Base-by-base conservation (phyloP, 2,888 invertebrate species). In the Melangyna quadrimaculata region DNA sequence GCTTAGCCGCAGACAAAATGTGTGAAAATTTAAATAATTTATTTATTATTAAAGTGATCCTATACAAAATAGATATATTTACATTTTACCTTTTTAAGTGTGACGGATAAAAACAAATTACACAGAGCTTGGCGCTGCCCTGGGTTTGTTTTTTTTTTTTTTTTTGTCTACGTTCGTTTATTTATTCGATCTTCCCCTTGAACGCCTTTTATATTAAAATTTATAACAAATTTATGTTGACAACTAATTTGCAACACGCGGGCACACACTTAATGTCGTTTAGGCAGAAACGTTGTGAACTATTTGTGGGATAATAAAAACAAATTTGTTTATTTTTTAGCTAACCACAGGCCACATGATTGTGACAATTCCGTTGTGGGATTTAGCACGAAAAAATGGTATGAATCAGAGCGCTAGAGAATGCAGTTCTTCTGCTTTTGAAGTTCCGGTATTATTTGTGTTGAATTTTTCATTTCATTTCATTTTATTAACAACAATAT, bases 171-270 rank as follows among this genome's bases (percentile, higher is more conserved):
- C 22, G 24, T 51, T 0, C 5, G 2, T 40, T n/a, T 63, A 17
- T 29, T 45, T 19, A 12, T 35, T 22, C 5, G 29, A 51, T 35
- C 29, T 22, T 40, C 32, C 59, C 53, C 61, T 43, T 35, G 35
- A 61, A 80, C 19, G 51, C 67, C 48, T 51, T 35, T 43, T 24
- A 51, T 24, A 67, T 51, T 67, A 45, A 69, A 35, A 74, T 32
- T 40, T 71, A 77, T 77, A 59, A 51, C 35, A 57, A 67, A 81
- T 81, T 81, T 77, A 81, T 81, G 37, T 70, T 67, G 71, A 71
- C 77, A 81, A 77, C 71, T 53, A 77, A 81, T 80, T 80, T 70
- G 55, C 63, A 70, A 71, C 80, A 80, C 55, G 75, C 70, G 48
- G 48, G 65, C 75, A 57, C 35, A 57, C 45, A 19, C 45, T 70